These are phyloP conservation scores for Gymnarchus niloticus DNA, from an alignment of 2,113 vertebrate genomes.

Conservation along the genomic window DNA sequence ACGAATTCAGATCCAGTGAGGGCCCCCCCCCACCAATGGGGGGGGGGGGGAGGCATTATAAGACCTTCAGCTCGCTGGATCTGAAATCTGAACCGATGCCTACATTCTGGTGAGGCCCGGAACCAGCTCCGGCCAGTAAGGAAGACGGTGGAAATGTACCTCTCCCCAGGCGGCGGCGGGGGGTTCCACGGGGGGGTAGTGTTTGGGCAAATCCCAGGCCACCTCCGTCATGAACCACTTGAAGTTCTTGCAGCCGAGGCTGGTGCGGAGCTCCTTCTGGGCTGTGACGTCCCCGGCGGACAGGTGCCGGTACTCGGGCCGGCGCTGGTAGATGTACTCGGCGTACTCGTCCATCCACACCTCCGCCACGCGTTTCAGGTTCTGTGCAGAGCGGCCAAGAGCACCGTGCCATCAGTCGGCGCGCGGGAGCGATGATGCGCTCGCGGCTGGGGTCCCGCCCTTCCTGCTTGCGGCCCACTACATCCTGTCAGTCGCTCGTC, in stretches of 20 bases:
- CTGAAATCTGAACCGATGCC: no score
- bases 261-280: constrained; percentile 83
- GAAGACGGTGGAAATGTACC: constrained; percentile 54
- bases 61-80: neutral
- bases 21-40: neutral
- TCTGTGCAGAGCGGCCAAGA: constrained; percentile 58
- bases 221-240: constrained; percentile 95
- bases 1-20: neutral
- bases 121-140: neutral
- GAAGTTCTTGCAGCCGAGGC: constrained; percentile 83
- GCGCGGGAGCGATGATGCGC: no score
- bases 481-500: neutral
- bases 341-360: constrained; percentile 99
- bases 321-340: constrained; percentile 88
- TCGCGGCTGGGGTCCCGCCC: neutral
- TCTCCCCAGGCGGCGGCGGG: constrained; percentile 91
- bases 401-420: neutral
- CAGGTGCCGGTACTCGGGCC: constrained; percentile 92
- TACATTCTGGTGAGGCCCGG: no score
- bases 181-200: constrained; percentile 92
- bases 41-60: neutral
- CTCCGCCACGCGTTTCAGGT: constrained; percentile 91
- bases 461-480: neutral
- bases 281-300: constrained; percentile 77
- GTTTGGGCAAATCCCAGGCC: constrained; percentile 91